Conservation (phyloP, 2,113 vertebrate genomes). For the Nibea albiflora region DNA sequence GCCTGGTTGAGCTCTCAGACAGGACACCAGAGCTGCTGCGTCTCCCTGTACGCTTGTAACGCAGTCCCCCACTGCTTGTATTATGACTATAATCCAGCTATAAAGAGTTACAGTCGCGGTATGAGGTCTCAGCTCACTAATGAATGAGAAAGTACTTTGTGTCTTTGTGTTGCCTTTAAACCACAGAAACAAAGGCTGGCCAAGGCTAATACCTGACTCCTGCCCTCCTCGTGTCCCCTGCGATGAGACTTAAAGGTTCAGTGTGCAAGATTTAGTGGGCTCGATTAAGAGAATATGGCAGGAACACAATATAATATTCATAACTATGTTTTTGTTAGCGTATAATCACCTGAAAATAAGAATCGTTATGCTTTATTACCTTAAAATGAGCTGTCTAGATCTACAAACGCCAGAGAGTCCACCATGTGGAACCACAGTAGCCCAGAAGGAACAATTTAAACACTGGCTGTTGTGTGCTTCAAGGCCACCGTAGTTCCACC, state of each 20-base stretch:
- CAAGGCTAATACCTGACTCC: constrained; percentile 47
- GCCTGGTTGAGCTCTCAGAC: constrained; percentile 27
- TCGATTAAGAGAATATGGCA: too few species aligned
- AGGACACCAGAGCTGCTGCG: constrained; percentile 49
- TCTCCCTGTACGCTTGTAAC: constrained; percentile 62
- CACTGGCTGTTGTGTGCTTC: too few species aligned
- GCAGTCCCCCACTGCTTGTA: constrained; percentile 41
- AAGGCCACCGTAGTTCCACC: too few species aligned
- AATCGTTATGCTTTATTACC: too few species aligned
- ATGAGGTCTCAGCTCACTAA: constrained; percentile 65
- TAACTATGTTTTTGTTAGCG: too few species aligned
- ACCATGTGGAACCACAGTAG: too few species aligned
- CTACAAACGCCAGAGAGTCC: too few species aligned
- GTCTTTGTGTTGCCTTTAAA: constrained; percentile 59
- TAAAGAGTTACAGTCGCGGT: constrained; percentile 50
- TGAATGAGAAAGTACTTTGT: constrained; percentile 58
- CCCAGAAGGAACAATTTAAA: too few species aligned
- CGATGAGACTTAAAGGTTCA: constrained; percentile 19
- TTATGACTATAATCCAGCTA: constrained; percentile 51
- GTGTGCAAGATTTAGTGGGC: too few species aligned
- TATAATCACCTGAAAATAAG: too few species aligned
- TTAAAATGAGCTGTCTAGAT: too few species aligned
- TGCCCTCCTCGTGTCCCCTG: constrained; percentile 23
- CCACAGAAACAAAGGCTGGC: constrained; percentile 37
- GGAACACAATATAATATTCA: too few species aligned